Conservation (phyloP, 2,113 vertebrate genomes). For the Dipodomys spectabilis region DNA sequence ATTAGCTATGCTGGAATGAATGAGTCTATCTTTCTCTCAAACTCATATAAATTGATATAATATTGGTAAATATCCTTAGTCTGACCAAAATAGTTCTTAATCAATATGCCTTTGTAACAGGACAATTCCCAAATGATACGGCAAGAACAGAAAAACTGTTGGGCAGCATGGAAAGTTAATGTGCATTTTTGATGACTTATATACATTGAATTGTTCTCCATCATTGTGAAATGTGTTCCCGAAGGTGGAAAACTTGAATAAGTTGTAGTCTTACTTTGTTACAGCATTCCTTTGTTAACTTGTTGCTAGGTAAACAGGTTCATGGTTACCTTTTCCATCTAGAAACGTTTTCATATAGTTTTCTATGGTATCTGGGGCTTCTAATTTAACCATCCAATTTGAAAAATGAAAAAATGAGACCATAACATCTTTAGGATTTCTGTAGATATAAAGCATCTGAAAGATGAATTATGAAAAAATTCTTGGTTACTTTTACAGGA, state of each 20-base stretch:
- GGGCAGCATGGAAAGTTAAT: background rate
- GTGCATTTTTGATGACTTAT: background rate
- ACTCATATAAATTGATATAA: background rate
- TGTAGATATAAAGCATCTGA: slow-evolving; percentile 65
- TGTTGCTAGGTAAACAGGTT: background rate
- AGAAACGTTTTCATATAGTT: slow-evolving; percentile 10
- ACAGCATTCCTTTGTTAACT: background rate
- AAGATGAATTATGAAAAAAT: background rate
- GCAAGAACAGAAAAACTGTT: background rate
- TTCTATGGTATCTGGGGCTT: background rate
- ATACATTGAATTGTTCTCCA: background rate
- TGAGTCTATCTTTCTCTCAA: background rate
- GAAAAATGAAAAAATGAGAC: slow-evolving; percentile 43
- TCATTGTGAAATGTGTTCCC: background rate
- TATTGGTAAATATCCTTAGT: background rate
- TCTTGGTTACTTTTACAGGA: background rate
- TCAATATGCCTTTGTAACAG: background rate
- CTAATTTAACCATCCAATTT: rapidly evolving
- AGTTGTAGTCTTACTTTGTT: background rate
- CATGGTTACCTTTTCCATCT: slow-evolving; percentile 60
- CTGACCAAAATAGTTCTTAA: background rate
- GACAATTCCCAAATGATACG: background rate
- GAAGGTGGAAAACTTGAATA: background rate
- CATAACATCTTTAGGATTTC: slow-evolving; percentile 68
- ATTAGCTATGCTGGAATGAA: background rate